Base-by-base conservation (phyloP, 2,888 invertebrate species). In the Epinotia ramella region DNA sequence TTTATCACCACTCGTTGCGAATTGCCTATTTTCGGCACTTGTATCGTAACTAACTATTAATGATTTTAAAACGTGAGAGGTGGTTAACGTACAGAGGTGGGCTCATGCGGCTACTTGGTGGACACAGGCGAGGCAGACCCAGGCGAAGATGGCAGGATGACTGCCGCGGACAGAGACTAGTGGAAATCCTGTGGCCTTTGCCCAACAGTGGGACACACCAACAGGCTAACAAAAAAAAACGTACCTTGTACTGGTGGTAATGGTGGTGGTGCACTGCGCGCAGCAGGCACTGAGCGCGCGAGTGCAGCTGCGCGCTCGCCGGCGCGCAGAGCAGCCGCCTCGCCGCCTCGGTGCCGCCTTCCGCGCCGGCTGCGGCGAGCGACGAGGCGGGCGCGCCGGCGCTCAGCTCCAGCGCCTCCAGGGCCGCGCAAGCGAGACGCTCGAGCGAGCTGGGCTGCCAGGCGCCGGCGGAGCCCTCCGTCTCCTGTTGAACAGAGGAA, bases 201-300 rank as follows among this genome's bases (percentile, higher is more conserved):
- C 20, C 20, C 20, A 20, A 2, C 20, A 20, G 20, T 20, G 20
- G 20, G 20, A 20, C 20, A 20, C 20, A 1, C 20, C 20, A 20
- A 20, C 2, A 20, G 20, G 20, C 20, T 20, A 20, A 20, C 20
- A 20, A 20, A 20, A 1, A 20, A 20, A 20, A 20, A 20, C 3
- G 40, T 46, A 96, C 98, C 95, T 98, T 99, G 86, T 98, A 98
- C 81, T 96, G 96, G 86, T 99, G 98, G 89, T 99, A 99, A 7
- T 95, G 93, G 63, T 96, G 96, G 46, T 96, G 96, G 40, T 96
- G 95, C 49, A 99, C 90, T 0, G 98, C 97, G 0, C 98, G 96
- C 80, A 99, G 90, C 76, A 99, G 95, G 44, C 97, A 97, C 84
- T 98, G 98, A 2, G 98, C 97, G 77, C 94, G 82, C 0, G 93